These are phyloP conservation scores for Antheraea yamamai DNA, from an alignment of 2,888 invertebrate species.

Conservation along the genomic window DNA sequence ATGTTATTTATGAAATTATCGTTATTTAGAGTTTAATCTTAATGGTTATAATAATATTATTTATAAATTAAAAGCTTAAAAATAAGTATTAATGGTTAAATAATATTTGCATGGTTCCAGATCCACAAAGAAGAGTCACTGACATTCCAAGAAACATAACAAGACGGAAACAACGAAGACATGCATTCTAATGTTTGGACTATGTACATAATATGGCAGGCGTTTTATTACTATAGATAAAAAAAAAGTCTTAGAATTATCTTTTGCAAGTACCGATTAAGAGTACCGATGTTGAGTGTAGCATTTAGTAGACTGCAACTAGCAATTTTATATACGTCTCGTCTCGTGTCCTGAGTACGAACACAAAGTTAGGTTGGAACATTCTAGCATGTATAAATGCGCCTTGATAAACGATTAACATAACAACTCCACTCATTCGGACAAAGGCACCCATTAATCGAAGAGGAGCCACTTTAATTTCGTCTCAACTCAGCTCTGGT, in stretches of 20 bases:
- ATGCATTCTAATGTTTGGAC: not conserved
- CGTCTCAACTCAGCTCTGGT: not conserved
- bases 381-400: not conserved
- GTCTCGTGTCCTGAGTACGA: too few relatives aligned
- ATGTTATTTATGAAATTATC: not conserved
- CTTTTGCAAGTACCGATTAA: not conserved
- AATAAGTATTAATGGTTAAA: not conserved
- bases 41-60: not conserved
- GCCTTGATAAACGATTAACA: too few relatives aligned
- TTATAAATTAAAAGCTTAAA: not conserved
- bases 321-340: too few relatives aligned
- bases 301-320: not conserved
- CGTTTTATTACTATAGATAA: not conserved
- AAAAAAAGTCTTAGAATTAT: not conserved
- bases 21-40: not conserved
- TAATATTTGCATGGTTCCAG: not conserved
- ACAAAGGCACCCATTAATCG: not conserved
- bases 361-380: not conserved
- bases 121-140: not conserved
- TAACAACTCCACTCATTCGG: not conserved
- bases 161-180: not conserved
- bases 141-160: not conserved
- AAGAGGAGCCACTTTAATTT: not conserved
- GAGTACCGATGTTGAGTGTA: not conserved
- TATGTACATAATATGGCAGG: not conserved